Evolutionary conservation across 2,113 vertebrate species (phyloP).

Genomic region (Chaenogobius annularis): DNA sequence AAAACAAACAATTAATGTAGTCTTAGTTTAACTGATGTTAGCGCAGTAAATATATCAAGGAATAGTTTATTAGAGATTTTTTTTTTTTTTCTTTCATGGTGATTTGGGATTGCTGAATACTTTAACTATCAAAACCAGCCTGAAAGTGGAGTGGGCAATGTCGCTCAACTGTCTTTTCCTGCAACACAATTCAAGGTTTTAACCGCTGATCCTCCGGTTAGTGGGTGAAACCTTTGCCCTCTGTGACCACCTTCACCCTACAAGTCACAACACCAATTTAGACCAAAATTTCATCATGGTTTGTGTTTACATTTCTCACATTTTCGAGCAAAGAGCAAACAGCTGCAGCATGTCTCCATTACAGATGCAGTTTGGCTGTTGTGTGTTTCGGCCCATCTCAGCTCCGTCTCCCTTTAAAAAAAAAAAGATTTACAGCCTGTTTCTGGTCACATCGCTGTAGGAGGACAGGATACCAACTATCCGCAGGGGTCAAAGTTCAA

Average conservation of each 20-base stretch:
- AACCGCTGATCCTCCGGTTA: not conserved
- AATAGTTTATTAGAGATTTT: not conserved
- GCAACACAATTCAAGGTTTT: not conserved
- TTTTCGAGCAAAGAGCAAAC: not conserved
- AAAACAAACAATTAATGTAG: too few species aligned
- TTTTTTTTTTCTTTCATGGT: not conserved
- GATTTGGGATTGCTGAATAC: not conserved
- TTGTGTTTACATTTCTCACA: not conserved
- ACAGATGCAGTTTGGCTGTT: not conserved
- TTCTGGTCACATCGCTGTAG: conserved; percentile 10
- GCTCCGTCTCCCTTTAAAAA: not conserved
- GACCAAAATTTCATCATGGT: not conserved
- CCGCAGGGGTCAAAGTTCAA: conserved; percentile 46
- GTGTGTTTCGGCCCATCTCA: not conserved
- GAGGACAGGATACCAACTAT: conserved; percentile 2
- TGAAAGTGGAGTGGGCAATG: too few species aligned
- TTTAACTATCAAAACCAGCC: not conserved
- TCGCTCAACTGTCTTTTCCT: too few species aligned
- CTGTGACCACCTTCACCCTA: not conserved
- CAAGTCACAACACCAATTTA: not conserved
- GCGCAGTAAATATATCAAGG: too few species aligned
- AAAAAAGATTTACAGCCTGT: not conserved
- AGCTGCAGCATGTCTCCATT: not conserved
- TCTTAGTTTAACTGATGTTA: too few species aligned
- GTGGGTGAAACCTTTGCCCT: not conserved